These are phyloP conservation scores for Eucera pruinosa DNA, from an alignment of 2,888 invertebrate species.

Conservation along the genomic window DNA sequence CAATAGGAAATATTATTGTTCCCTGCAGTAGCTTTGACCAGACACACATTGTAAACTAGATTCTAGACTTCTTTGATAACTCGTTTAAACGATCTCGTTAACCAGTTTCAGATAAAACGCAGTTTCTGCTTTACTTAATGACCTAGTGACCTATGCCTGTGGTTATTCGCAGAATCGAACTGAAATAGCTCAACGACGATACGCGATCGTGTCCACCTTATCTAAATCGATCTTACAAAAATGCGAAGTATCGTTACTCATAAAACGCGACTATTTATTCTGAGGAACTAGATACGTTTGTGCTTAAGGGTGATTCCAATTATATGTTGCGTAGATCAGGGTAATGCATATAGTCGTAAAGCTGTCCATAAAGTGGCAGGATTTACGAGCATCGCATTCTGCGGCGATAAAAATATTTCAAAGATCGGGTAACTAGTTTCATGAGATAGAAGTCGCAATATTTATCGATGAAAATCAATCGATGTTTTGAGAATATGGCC, in stretches of 20 bases:
- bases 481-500: no score
- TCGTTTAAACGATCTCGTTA: no score
- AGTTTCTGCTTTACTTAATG: slow-evolving; percentile 13
- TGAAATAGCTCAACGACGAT: no score
- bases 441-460: background rate
- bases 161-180: no score
- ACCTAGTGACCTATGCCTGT: no score
- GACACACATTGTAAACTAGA: background rate
- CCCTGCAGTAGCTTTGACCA: background rate
- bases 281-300: slow-evolving; percentile 24
- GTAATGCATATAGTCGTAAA: slow-evolving; percentile 46
- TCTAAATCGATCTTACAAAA: slow-evolving; percentile 2
- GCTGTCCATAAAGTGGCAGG: slow-evolving; percentile 49
- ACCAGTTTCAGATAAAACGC: slow-evolving; percentile 6
- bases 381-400: slow-evolving; percentile 48
- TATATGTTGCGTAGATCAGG: slow-evolving; percentile 47
- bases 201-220: slow-evolving; percentile 5
- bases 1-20: background rate
- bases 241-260: slow-evolving; percentile 49
- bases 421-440: slow-evolving; percentile 15
- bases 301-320: slow-evolving; percentile 53
- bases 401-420: slow-evolving; percentile 26
- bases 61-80: no score
- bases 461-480: no score
- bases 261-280: slow-evolving; percentile 34